Evolutionary conservation across 2,797 vertebrate species (phyloP), one percentile per base, ranked within the genome.

Genomic region (Chiroxiphia lanceolata): DNA sequence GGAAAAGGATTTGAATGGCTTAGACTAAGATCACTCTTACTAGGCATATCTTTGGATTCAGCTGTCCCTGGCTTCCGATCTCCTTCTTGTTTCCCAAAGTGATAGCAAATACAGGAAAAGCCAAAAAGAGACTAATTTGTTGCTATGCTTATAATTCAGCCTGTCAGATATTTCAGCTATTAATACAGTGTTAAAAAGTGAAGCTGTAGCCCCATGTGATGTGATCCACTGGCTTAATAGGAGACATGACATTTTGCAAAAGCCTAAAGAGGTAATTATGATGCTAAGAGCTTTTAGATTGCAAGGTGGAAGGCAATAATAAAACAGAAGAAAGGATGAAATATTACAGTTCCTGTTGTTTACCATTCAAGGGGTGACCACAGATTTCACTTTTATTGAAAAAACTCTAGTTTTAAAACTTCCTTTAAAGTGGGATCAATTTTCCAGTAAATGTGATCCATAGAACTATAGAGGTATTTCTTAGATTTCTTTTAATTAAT

Each of bases 161-260:
- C 61, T 76, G 36, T 88, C 89, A 38, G 61, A 95, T 36, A 91
- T 74, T 94, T 92, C 80, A 96, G 56, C 33, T 68, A 89, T 96
- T 96, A 97, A 96, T 83, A 67, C 22, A 90, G 59, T 70, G 53
- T 90, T 97, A 96, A 95, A 94, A 97, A 96, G 83, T 81, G 81
- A 96, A 91, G 59, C 33, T 78, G 21, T 65, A 92, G 53, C 44
- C 79, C 79, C 1, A 3, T 65, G 59, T 59, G 83, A 96, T 83
- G 70, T 96, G 94, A 96, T 98, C 95, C 90, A 74, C 96, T 95
- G 90, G 86, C 85, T 96, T 95, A 97, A 95, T 93, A 93, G 94
- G 67, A 94, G 92, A 77, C 48, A 54, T 96, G 96, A 97, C 95
- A 97, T 96, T 97, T 96, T 94, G 82, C 70, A 94, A 89, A 97